Base-by-base conservation (phyloP, 2,113 vertebrate genomes). In the Parus major region DNA sequence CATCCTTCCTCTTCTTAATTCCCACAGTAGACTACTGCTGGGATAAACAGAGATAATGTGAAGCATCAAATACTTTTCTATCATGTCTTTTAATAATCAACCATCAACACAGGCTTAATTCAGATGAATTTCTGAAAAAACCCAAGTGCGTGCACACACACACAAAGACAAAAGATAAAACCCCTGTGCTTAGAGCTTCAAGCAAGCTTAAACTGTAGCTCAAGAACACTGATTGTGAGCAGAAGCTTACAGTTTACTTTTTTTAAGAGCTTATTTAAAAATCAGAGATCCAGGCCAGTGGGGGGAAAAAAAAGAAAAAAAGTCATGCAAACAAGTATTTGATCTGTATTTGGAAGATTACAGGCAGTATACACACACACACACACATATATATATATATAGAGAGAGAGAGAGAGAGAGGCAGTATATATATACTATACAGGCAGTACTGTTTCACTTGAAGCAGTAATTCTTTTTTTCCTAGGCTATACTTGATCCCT, bases 231-330 rank as follows among this genome's bases (percentile, higher is more conserved):
- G 33, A 10, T 35, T 35, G 57, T 0, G 0, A 91, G 39, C 39
- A 84, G 64, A 84, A 85, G 35, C 14, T 16, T 29, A 60, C 6
- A 53, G 65, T 29, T 29, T 63, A 39, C 10, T 57, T 70, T 53
- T 77, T 39, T 42, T 47, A 46, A 84, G 86, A 53, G 11, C 10
- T 56, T 25, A 52, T 53, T 72, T 81, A 84, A 82, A 91, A 88
- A 33, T 16, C 18, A 41, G 50, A 79, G 52, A 52, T 31, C 35
- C 9, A 73, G 46, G 17, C 23, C 35, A 36, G 18, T 8, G 33
- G 6, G 7, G 5, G 0, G 15, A 42, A 49, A 47, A 15, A 57
- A 16, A 28, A 27, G 10, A 1, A 2, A 19, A 13, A 2, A 31
- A 22, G 12, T 71, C 12, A 90, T 1, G 4, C 12, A 72, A 66